Evolutionary conservation across 2,888 invertebrate genomes (phyloP).

Genomic region (Osedax frankpressi): DNA sequence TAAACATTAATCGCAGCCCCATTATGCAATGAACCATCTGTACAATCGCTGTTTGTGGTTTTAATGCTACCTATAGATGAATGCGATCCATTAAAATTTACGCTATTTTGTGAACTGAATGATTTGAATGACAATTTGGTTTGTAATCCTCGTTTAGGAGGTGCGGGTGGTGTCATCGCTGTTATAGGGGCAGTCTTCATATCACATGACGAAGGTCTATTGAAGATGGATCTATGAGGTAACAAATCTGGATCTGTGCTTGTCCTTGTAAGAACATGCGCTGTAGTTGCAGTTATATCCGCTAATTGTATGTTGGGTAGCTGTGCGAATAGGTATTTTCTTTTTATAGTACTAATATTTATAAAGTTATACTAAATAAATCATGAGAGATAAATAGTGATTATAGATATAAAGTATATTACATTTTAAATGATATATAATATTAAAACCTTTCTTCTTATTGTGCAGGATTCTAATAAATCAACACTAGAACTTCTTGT

Average conservation of each 20-base stretch:
- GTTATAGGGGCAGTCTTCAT: neutral
- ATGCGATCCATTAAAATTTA: neutral
- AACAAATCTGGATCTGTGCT: neutral
- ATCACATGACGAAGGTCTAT: neutral
- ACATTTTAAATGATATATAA: neutral
- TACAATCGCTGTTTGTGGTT: neutral
- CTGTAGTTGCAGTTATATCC: neutral
- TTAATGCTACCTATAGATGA: neutral
- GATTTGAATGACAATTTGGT: slow-evolving; percentile 22
- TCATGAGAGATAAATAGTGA: neutral
- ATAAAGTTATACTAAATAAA: too few relatives aligned
- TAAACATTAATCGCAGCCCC: neutral
- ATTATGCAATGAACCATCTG: neutral
- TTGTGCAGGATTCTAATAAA: neutral
- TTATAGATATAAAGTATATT: neutral
- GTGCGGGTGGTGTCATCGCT: slow-evolving; percentile 20
- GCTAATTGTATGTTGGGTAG: neutral
- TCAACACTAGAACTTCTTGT: neutral
- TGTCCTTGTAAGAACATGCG: neutral
- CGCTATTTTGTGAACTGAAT: slow-evolving; percentile 11
- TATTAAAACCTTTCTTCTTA: neutral
- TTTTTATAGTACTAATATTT: too few relatives aligned
- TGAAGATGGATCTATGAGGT: neutral
- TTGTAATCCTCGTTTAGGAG: slow-evolving; percentile 20
- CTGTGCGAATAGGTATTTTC: too few relatives aligned